A percentile compares a stretch with the other conserved stretches of the same genome.
phyloP scores from a whole-genome alignment of 2,888 invertebrate species.

The Nineta flava region DNA sequence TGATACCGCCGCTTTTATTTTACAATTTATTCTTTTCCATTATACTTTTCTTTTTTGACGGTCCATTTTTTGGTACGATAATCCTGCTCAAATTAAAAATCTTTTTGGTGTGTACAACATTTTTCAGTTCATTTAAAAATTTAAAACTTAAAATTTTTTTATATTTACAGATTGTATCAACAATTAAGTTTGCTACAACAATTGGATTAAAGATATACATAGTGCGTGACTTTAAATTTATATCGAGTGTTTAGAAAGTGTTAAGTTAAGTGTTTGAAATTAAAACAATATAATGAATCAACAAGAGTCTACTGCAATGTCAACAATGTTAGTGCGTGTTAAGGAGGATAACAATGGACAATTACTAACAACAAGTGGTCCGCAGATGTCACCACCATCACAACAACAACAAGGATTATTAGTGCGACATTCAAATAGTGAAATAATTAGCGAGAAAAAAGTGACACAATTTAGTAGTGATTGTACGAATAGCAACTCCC shows the following conservation, averaged over 20 bases:
- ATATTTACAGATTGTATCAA: neutral
- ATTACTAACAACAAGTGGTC: neutral
- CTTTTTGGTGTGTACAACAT: neutral
- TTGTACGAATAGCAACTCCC: too few relatives aligned
- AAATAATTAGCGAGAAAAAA: neutral
- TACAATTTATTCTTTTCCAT: neutral
- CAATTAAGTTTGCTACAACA: neutral
- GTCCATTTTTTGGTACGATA: constrained; percentile 1
- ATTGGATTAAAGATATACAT: neutral
- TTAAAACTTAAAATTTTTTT: neutral
- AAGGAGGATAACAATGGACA: neutral
- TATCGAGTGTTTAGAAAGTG: neutral
- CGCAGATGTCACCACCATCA: too few relatives aligned
- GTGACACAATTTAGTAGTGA: neutral
- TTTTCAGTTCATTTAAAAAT: neutral
- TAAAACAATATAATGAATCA: too few relatives aligned
- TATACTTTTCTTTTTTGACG: neutral
- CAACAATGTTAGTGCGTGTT: neutral
- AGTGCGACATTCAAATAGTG: neutral
- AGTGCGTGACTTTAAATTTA: neutral
- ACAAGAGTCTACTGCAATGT: neutral
- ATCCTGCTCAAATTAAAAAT: neutral
- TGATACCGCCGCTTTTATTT: neutral
- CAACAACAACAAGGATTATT: too few relatives aligned
- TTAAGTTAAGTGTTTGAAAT: neutral